phyloP scores from a whole-genome alignment of 2,113 vertebrate genomes.

The Crotalus horridus region DNA sequence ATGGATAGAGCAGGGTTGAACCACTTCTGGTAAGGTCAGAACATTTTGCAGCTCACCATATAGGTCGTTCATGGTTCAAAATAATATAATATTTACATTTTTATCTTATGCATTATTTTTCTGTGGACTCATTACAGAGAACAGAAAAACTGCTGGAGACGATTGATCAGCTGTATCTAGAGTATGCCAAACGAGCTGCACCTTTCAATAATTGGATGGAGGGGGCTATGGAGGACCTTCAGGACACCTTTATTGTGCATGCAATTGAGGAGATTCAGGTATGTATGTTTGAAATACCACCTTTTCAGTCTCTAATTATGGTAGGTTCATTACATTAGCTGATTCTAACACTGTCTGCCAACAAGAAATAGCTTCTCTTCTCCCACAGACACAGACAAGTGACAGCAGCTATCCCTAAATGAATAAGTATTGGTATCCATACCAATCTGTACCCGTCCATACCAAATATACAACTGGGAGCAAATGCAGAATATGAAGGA shows the following conservation, averaged over 20 bases:
- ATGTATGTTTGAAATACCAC: background rate
- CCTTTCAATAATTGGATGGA: conserved; percentile 99
- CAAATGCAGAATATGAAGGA: background rate
- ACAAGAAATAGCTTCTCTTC: background rate
- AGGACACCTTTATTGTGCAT: conserved; percentile 97
- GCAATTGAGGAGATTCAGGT: conserved; percentile 99
- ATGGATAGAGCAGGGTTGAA: background rate
- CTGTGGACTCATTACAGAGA: conserved; percentile 69
- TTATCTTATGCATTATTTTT: conserved; percentile 28
- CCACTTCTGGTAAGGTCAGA: background rate
- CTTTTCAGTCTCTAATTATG: background rate
- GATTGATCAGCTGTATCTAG: conserved; percentile 95
- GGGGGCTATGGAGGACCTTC: conserved; percentile 97
- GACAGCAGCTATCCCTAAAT: background rate
- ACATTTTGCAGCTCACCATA: background rate
- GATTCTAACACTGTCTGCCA: background rate
- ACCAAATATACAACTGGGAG: background rate
- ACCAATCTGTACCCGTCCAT: background rate
- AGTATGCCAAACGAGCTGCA: conserved; percentile 96
- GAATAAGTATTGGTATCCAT: background rate
- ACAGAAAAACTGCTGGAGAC: conserved; percentile 96
- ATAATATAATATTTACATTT: background rate
- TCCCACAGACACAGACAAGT: background rate
- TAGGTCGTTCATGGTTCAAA: background rate
- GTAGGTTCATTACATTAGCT: background rate